These are phyloP conservation scores for Epistrophe eligans DNA, from an alignment of 2,888 invertebrate species.

Conservation along the genomic window DNA sequence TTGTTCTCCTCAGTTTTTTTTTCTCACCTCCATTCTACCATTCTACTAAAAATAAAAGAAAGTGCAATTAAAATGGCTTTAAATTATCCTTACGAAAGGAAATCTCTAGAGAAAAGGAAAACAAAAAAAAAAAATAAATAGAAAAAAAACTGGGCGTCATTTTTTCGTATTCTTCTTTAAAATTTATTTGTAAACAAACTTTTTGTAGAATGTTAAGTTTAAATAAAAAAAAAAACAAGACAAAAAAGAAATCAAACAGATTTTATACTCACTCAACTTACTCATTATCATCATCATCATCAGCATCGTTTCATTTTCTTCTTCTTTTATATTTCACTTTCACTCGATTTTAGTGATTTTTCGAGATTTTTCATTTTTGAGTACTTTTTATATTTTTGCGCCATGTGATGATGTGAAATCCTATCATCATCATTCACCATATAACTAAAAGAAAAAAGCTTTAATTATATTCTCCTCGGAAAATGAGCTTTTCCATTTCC, in stretches of 20 bases:
- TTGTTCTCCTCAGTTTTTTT: background rate
- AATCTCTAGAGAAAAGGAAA: background rate
- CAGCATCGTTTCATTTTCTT: background rate
- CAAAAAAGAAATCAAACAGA: background rate
- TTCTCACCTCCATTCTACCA: background rate
- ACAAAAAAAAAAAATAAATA: background rate
- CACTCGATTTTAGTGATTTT: slow-evolving; percentile 30
- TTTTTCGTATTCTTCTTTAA: slow-evolving; percentile 29
- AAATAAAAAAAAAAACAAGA: background rate
- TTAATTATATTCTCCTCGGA: slow-evolving; percentile 25
- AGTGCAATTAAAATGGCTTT: slow-evolving; percentile 25
- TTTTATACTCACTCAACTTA: background rate
- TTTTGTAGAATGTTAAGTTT: slow-evolving; percentile 2
- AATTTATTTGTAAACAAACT: slow-evolving; percentile 52
- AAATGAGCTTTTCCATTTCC: slow-evolving; percentile 42
- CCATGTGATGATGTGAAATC: background rate
- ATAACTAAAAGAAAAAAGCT: background rate
- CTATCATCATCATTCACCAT: background rate
- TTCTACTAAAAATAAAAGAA: background rate
- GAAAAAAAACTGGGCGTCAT: slow-evolving; percentile 18
- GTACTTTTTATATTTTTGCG: slow-evolving; percentile 10
- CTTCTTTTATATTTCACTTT: background rate
- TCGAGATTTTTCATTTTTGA: slow-evolving; percentile 25
- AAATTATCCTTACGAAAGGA: slow-evolving; percentile 28
- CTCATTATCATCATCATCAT: background rate